Percentiles rank a stretch among this genome's conserved stretches.
Conservation (phyloP, 1,140 invertebrate species). For the Leptinotarsa undecemlineata region DNA sequence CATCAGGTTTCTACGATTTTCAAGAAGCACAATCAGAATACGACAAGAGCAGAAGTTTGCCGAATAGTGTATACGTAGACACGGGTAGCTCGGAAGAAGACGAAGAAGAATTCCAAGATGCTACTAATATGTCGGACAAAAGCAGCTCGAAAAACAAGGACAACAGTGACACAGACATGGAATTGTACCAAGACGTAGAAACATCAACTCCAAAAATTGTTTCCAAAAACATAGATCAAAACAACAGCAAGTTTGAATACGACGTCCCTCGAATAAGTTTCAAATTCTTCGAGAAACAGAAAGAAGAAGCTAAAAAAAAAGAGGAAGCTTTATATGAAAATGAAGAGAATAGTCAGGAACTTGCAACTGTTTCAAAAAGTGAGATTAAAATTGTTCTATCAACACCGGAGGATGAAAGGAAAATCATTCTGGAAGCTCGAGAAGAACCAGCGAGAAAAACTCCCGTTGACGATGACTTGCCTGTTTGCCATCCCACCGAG, state of each 20-base stretch:
- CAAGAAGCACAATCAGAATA: slow-evolving; percentile 49
- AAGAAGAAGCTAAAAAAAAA: slow-evolving; percentile 27
- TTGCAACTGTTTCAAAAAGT: slow-evolving; percentile 31
- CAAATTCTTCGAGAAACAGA: slow-evolving; percentile 47
- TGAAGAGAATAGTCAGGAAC: slow-evolving; percentile 22
- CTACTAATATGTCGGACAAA: slow-evolving; percentile 34
- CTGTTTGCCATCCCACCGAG: slow-evolving; percentile 31
- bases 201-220: slow-evolving; percentile 10
- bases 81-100: slow-evolving; percentile 35
- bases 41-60: slow-evolving; percentile 41
- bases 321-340: slow-evolving; percentile 38
- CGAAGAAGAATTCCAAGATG: slow-evolving; percentile 43
- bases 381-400: slow-evolving; percentile 40
- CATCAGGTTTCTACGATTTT: slow-evolving; percentile 51
- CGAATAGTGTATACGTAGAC: slow-evolving; percentile 41
- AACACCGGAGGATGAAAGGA: slow-evolving; percentile 21
- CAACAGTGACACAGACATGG: slow-evolving; percentile 33
- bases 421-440: not conserved
- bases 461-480: slow-evolving; percentile 12
- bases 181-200: slow-evolving; percentile 45
- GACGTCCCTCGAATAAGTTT: slow-evolving; percentile 54
- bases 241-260: slow-evolving; percentile 45
- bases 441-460: not conserved
- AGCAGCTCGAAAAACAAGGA: slow-evolving; percentile 33
- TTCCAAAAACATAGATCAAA: slow-evolving; percentile 34